Evolutionary conservation across 2,797 vertebrate species (phyloP).

Genomic region (Phataginus tetradactyla): DNA sequence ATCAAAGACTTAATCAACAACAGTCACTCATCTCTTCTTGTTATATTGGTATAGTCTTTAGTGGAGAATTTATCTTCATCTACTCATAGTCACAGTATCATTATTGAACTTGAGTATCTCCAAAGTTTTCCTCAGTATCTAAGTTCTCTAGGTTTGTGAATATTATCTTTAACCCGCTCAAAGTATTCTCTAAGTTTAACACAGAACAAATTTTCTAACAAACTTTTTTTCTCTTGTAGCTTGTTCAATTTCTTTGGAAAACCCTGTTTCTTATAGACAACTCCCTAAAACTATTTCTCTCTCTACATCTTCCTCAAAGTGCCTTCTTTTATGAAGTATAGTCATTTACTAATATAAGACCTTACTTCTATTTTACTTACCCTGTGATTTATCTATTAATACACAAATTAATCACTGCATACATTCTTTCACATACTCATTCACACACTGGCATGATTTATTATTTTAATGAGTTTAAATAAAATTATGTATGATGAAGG

Average conservation of each 20-base stretch:
- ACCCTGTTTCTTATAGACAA: background rate
- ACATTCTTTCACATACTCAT: background rate
- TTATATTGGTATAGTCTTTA: background rate
- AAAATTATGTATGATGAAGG: background rate
- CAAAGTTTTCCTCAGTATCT: background rate
- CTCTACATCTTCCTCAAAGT: background rate
- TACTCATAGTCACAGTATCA: background rate
- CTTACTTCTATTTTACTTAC: background rate
- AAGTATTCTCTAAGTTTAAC: background rate
- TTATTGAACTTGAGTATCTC: background rate
- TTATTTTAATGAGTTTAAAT: background rate
- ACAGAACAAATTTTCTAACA: background rate
- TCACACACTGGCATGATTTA: background rate
- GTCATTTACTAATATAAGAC: background rate
- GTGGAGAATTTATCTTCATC: background rate
- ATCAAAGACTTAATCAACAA: constrained; percentile 10
- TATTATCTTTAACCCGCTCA: background rate
- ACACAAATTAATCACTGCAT: background rate
- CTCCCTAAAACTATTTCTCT: background rate
- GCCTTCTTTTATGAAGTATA: background rate
- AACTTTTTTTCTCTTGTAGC: background rate
- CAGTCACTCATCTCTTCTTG: background rate
- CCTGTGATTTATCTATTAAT: background rate
- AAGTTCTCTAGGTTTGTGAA: background rate
- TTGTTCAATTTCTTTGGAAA: background rate